These are phyloP conservation scores for Melinopterus prodromus DNA, from an alignment of 2,888 invertebrate genomes.

Conservation along the genomic window DNA sequence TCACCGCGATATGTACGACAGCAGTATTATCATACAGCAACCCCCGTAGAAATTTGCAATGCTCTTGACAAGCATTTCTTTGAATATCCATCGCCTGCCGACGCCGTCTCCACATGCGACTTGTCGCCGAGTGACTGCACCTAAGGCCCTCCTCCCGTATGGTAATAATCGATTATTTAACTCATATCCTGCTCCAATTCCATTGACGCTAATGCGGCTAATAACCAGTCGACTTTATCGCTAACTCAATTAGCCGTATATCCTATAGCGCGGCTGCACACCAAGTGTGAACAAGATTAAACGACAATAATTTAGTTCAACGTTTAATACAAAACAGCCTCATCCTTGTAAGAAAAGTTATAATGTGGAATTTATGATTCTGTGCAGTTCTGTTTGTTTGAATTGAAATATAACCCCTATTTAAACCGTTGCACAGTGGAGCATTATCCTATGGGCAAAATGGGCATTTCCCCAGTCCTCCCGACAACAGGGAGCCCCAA, in stretches of 20 bases:
- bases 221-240: conserved; percentile 4
- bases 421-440: no score
- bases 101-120: neutral
- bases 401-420: no score
- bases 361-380: neutral
- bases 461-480: no score
- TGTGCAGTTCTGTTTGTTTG: no score
- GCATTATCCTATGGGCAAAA: no score
- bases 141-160: neutral
- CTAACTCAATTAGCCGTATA: neutral
- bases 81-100: neutral
- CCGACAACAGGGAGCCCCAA: no score
- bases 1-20: neutral
- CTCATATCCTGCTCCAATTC: neutral
- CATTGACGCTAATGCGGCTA: neutral
- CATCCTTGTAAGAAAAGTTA: neutral
- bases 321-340: neutral
- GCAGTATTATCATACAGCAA: neutral
- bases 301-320: neutral
- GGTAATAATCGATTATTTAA: neutral
- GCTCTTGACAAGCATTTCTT: neutral
- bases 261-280: neutral
- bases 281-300: neutral
- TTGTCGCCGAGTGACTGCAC: neutral
- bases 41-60: neutral